Base-by-base conservation (phyloP, 1,140 invertebrate species). In the Vanessa atalanta region DNA sequence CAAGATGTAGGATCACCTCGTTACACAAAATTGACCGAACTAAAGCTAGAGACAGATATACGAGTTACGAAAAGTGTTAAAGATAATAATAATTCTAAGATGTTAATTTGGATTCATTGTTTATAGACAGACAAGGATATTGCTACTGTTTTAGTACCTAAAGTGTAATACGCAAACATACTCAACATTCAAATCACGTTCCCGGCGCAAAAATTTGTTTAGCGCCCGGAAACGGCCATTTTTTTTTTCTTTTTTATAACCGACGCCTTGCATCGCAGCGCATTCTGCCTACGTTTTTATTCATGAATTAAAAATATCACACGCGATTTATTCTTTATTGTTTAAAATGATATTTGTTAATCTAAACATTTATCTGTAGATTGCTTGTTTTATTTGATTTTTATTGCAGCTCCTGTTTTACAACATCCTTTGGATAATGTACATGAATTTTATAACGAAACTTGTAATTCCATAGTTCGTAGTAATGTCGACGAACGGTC, bases 271-370 rank as follows among this genome's bases (percentile, higher is more conserved):
- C 80, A 83, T 60, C 67, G 60, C 70, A 70, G 68, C 60, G 80
- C 81, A 87, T 85, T 83, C 82, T 72, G 80, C 70, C 70, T 80
- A 75, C 78, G 79, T 78, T 85, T 83, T 78, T 81, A 82, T 87
- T 87, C 85, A 88, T 87, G 82, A 88, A 86, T 88, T 85, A 84
- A 88, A 87, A 87, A 86, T 83, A 87, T 82, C 79, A 77, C 84
- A 81, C 78, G 72, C 65, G 65, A 74, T 68, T 78, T 72, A 70
- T 73, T 78, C 55, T 37, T 55, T 51, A 79, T 71, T 66, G 66
- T 47, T 57, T 15, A 60, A 60, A 72, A 37, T 20, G 20, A 43
- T 71, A 65, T 64, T 61, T 65, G 48, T 71, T 20, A 26, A 13
- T 31, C 20, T 23, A 64, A 63, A 64, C n/a, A 47, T 65, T 63